Base-by-base conservation (phyloP, 2,888 invertebrate species). In the Macroteleia sp. region DNA sequence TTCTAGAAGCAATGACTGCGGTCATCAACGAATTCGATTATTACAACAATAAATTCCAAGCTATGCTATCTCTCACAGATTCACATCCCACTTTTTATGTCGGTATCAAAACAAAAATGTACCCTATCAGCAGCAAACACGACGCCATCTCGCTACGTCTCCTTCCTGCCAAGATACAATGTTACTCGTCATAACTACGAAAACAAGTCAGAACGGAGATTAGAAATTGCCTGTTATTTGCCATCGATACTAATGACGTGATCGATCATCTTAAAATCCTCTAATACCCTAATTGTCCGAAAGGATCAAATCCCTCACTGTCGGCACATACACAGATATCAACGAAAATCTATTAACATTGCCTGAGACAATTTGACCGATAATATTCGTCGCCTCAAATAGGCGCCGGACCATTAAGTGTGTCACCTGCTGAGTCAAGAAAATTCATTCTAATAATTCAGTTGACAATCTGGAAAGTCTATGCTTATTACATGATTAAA, bases 401-500 rank as follows among this genome's bases (percentile, higher is more conserved):
- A n/a, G n/a, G 28, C 34, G 42, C 19, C 36, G 9, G 20, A 25
- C 30, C 14, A 19, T 44, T 34, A 48, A 46, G 48, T 39, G 42
- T 59, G 69, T 69, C 42, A 61, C 6, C 16, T 46, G 42, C n/a
- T n/a, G n/a, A 61, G n/a, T 12, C 22, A 20, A 59, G 42, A 17
- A 10, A 30, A 16, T 5, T 36, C 44, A 54, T 52, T 39, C 28
- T 41, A 32, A 48, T 41, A 62, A 71, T 67, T 73, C 56, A 34
- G 42, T 6, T 17, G 19, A 30, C 54, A 69, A 69, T 64, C 57
- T 32, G 42, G 32, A 62, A 70, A 57, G 57, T 52, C 41, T 25
- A 59, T 34, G 64, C 69, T 70, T 70, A 78, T 79, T 79, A 71
- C 19, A 56, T 39, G 70, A 66, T 79, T 75, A 64, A 66, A 69